Base-by-base conservation (phyloP, 2,797 vertebrate species). In the Thaleichthys pacificus region DNA sequence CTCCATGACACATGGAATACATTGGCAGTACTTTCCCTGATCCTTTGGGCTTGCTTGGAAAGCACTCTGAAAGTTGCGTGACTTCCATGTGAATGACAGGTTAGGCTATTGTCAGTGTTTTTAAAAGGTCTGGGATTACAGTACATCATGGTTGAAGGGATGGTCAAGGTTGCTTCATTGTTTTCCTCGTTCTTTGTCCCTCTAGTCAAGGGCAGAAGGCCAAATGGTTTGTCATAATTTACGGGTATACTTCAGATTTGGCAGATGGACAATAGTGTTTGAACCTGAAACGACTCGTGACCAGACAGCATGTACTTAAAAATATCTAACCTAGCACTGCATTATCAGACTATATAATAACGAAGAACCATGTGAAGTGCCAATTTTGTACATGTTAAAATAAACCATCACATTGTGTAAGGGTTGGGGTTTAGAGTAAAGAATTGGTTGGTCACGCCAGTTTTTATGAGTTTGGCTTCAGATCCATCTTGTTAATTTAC, bases 401-500 rank as follows among this genome's bases (percentile, higher is more conserved):
- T 56, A 1, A 56, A 56, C 15, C 6, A 5, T n/a, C 17, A 56
- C 0, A 5, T 56, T 17, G 4, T 19, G 19, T n/a, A 56, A n/a
- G 4, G 6, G 49, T 14, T 51, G 3, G 49, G 49, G 51, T 7
- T 56, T 5, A 22, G 35, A 26, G n/a, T 38, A 9, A 4, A 64
- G 17, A 11, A 21, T 19, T 22, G n/a, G 38, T 49, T 49, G 38
- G n/a, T 14, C 14, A 24, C 24, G 21, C 4, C 32, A 58, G 57
- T 68, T 73, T 74, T 71, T 9, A 42, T 49, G 51, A 7, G 47
- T n/a, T 35, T 61, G 38, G 70, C 57, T 3, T n/a, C 63, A 26
- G 22, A 30, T 71, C 47, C 26, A 5, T 61, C 61, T 75, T 67
- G 66, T 70, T 74, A 28, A 73, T 72, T 42, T 72, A 68, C 64